phyloP scores from a whole-genome alignment of 2,888 invertebrate species.

The Apotomis betuletana region DNA sequence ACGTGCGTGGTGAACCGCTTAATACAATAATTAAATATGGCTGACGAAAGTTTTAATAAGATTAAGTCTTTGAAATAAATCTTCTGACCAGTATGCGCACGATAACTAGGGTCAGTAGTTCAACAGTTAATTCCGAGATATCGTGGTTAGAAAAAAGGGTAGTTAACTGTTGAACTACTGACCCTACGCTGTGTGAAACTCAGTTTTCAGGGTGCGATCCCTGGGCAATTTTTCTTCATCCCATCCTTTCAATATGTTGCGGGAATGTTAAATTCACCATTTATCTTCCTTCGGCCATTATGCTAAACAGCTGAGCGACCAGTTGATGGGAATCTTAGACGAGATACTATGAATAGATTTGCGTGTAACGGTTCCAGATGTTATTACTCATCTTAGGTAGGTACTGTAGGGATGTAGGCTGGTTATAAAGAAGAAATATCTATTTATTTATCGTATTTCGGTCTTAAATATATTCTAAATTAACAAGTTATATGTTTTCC shows the following conservation, averaged over 20 bases:
- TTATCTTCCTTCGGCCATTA: constrained; percentile 72
- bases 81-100: not conserved
- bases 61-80: too few species aligned
- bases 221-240: constrained; percentile 73
- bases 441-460: too few species aligned
- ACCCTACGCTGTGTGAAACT: constrained; percentile 47
- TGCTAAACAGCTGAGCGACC: constrained; percentile 63
- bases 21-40: too few species aligned
- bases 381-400: not conserved
- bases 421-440: too few species aligned
- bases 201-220: constrained; percentile 66
- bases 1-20: too few species aligned
- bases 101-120: not conserved
- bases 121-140: too few species aligned
- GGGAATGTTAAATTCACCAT: constrained; percentile 64
- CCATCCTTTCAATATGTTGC: constrained; percentile 72
- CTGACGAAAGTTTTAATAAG: too few species aligned
- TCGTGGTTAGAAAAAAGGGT: too few species aligned
- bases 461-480: too few species aligned
- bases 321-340: constrained; percentile 46
- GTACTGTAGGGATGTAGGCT: too few species aligned
- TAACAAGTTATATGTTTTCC: too few species aligned
- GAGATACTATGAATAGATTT: constrained; percentile 25
- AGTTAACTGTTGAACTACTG: too few species aligned
- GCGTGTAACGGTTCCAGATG: constrained; percentile 9